Evolutionary conservation across 1,140 invertebrate genomes (phyloP).

Genomic region (Riptortus pedestris): DNA sequence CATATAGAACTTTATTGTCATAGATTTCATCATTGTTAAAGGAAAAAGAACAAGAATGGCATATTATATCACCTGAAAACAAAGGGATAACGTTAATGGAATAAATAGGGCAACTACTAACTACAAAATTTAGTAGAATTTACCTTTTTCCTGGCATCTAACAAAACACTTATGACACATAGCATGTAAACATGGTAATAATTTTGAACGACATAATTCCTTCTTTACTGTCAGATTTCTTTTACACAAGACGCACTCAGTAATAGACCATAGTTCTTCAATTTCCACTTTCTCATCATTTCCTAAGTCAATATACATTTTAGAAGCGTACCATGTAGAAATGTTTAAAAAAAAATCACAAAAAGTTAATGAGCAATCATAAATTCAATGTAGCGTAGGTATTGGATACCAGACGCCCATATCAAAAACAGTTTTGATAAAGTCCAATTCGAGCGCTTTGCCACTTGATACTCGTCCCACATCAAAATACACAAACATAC

Average conservation of each 20-base stretch:
- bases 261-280: not conserved
- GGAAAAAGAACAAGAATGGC: not conserved
- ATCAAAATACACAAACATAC: no score
- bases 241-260: not conserved
- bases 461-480: no score
- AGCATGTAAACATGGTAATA: conserved; percentile 2
- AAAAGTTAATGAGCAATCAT: no score
- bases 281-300: not conserved
- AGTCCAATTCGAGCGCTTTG: no score
- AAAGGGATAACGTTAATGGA: not conserved
- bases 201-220: not conserved
- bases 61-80: not conserved
- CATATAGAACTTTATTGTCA: conserved; percentile 6
- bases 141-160: not conserved
- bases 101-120: not conserved
- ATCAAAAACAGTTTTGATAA: no score
- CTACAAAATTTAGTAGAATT: not conserved
- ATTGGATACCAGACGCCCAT: no score
- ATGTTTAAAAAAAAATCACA: no score
- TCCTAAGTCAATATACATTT: not conserved
- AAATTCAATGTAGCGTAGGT: no score
- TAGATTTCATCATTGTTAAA: not conserved
- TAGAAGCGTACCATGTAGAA: not conserved
- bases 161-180: not conserved
- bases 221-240: not conserved